Conservation (phyloP, 2,888 invertebrate species). For the Sceliomorpha sp. region DNA sequence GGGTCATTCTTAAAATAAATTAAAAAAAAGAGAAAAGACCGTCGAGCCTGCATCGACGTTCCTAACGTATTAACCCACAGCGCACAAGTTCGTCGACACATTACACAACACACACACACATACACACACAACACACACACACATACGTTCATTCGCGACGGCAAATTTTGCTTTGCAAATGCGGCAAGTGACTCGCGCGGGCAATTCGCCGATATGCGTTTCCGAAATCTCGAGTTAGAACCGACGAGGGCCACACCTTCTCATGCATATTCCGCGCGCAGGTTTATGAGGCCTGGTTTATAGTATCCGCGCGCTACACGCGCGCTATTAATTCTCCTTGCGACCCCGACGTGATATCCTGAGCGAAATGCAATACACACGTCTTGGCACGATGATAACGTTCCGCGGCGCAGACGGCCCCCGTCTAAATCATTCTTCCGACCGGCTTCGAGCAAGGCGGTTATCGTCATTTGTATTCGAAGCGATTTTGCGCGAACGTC, state of each 20-base stretch:
- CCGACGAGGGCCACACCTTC: slow-evolving; percentile 69
- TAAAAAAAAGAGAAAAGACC: no score
- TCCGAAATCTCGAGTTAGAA: slow-evolving; percentile 69
- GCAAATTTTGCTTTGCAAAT: slow-evolving; percentile 75
- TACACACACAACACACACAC: no score
- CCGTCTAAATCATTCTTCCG: slow-evolving; percentile 45
- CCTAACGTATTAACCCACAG: no score
- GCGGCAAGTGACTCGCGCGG: slow-evolving; percentile 62
- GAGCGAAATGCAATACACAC: slow-evolving; percentile 44
- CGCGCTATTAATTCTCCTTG: slow-evolving; percentile 70
- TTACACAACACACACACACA: no score
- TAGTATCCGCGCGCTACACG: slow-evolving; percentile 61
- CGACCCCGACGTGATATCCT: slow-evolving; percentile 47
- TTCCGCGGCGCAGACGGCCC: slow-evolving; percentile 38
- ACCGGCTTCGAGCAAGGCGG: slow-evolving; percentile 11
- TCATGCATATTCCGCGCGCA: slow-evolving; percentile 73
- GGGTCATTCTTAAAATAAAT: no score
- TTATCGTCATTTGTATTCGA: slow-evolving; percentile 11
- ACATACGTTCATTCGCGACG: no score
- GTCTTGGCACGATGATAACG: slow-evolving; percentile 54
- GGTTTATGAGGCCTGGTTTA: slow-evolving; percentile 67
- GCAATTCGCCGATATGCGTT: slow-evolving; percentile 71
- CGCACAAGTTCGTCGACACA: no score
- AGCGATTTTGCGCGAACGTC: no score
- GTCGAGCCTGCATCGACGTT: no score